Conservation (phyloP, 1,140 invertebrate species). For the Drosophila sp. region DNA sequence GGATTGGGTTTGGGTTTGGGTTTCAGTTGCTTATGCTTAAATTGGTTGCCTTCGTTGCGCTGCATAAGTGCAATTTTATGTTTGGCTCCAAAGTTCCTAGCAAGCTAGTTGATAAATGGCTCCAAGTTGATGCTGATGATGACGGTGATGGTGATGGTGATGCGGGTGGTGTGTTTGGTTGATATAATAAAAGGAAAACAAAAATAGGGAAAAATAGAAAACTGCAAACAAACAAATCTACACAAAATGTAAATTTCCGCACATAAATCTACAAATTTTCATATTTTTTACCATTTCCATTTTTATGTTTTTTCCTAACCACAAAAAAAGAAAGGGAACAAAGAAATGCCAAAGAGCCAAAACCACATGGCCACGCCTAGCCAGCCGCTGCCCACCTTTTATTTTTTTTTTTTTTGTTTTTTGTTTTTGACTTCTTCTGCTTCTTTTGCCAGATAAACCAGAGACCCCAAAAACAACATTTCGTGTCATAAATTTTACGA, state of each 20-base stretch:
- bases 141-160: neutral
- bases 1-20: constrained; percentile 26
- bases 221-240: constrained; percentile 38
- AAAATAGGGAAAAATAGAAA: constrained; percentile 47
- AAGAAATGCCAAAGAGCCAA: constrained; percentile 19
- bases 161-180: neutral
- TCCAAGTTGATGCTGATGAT: constrained; percentile 4
- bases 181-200: constrained; percentile 35
- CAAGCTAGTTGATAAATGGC: constrained; percentile 71
- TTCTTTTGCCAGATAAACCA: constrained; percentile 50
- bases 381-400: constrained; percentile 58
- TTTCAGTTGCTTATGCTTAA: constrained; percentile 53
- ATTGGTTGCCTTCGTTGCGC: constrained; percentile 50
- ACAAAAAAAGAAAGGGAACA: constrained; percentile 26
- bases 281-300: constrained; percentile 54
- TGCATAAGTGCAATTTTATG: constrained; percentile 79
- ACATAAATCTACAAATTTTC: constrained; percentile 74
- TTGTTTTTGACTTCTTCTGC: constrained; percentile 7
- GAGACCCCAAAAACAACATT: constrained; percentile 62
- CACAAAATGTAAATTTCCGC: constrained; percentile 66
- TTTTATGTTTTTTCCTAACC: constrained; percentile 54
- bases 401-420: constrained; percentile 49
- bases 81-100: constrained; percentile 57
- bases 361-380: constrained; percentile 59
- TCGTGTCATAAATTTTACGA: constrained; percentile 77